Conservation (phyloP, 2,888 invertebrate species). For the Coelopa pilipes region DNA sequence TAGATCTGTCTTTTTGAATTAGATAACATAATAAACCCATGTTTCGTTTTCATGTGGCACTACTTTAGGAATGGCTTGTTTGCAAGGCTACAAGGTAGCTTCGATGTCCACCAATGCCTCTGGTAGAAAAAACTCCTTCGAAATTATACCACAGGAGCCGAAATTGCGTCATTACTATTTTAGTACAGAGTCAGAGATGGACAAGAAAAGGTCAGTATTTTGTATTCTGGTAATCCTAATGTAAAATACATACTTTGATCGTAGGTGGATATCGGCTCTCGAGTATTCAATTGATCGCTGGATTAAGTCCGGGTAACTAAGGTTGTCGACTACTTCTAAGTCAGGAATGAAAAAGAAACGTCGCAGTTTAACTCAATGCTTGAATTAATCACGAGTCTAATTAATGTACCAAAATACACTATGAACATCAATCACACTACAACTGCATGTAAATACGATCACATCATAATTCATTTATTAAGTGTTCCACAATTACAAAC, state of each 20-base stretch:
- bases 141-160: constrained; percentile 87
- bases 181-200: constrained; percentile 93
- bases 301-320: constrained; percentile 77
- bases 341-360: constrained; percentile 55
- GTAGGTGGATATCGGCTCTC: constrained; percentile 91
- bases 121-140: constrained; percentile 92
- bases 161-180: constrained; percentile 91
- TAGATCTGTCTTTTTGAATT: background rate
- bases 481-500: background rate
- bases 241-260: constrained; percentile 6
- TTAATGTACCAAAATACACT: background rate
- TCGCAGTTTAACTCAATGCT: constrained; percentile 60
- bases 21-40: background rate
- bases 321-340: constrained; percentile 59
- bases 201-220: constrained; percentile 82
- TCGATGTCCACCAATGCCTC: constrained; percentile 83
- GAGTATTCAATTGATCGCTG: constrained; percentile 96
- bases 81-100: constrained; percentile 85
- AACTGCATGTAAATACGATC: constrained; percentile 23
- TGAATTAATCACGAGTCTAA: constrained; percentile 39
- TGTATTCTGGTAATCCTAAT: background rate
- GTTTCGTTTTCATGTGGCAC: background rate
- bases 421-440: constrained; percentile 5
- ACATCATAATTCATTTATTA: background rate
- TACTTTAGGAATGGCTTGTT: constrained; percentile 83